phyloP scores from a whole-genome alignment of 2,888 invertebrate species.

The Cyclophora punctaria region DNA sequence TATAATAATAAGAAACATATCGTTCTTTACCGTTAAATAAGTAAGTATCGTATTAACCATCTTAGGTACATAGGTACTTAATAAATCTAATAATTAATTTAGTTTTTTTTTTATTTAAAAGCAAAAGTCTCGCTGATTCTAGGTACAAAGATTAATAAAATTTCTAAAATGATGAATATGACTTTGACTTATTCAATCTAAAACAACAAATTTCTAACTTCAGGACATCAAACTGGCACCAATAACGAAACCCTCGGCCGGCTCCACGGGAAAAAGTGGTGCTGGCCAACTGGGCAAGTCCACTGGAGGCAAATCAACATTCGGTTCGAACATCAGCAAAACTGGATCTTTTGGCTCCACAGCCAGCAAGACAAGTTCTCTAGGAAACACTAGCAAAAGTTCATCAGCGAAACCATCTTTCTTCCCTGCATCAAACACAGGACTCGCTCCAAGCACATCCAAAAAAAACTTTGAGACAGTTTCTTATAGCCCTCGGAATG shows the following conservation, averaged over 20 bases:
- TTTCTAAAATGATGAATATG: neutral
- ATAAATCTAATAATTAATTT: too few relatives aligned
- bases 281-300: constrained; percentile 25
- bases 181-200: neutral
- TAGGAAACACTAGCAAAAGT: constrained; percentile 4
- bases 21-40: too few relatives aligned
- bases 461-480: constrained; percentile 35
- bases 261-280: constrained; percentile 43
- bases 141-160: too few relatives aligned
- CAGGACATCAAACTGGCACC: constrained; percentile 42
- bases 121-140: too few relatives aligned
- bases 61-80: too few relatives aligned
- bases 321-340: constrained; percentile 2
- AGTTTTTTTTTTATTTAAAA: too few relatives aligned
- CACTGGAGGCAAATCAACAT: constrained; percentile 11
- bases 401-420: constrained; percentile 5
- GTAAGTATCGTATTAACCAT: too few relatives aligned
- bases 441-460: constrained; percentile 14
- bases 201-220: neutral
- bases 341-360: constrained; percentile 1
- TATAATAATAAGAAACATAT: too few relatives aligned
- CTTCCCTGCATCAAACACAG: constrained; percentile 1
- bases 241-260: constrained; percentile 39
- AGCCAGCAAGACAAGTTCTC: constrained; percentile 2
- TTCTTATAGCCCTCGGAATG: constrained; percentile 35